Percentiles rank a stretch among this genome's conserved stretches.
phyloP scores from a whole-genome alignment of 2,113 vertebrate genomes.

The Epinephelus fuscoguttatus region DNA sequence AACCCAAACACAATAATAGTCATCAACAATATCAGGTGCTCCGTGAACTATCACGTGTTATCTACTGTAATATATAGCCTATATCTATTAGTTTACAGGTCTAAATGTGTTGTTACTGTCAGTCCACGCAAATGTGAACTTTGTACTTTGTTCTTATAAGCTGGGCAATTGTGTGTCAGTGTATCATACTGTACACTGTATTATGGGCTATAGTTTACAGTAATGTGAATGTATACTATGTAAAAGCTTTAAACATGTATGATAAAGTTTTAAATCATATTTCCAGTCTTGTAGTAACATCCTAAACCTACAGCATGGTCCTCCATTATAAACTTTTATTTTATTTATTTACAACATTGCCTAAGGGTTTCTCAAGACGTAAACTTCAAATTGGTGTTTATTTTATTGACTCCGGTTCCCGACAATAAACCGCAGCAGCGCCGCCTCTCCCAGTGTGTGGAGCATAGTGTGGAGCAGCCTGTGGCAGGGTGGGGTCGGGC shows the following conservation, averaged over 20 bases:
- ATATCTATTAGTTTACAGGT: not conserved
- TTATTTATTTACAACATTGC: not conserved
- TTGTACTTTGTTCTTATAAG: not conserved
- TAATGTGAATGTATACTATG: not conserved
- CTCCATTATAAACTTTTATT: not conserved
- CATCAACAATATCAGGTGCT: not conserved
- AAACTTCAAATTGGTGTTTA: not conserved
- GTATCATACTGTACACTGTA: not conserved
- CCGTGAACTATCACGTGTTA: not conserved
- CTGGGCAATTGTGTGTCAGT: not conserved
- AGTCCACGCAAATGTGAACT: too few relatives aligned
- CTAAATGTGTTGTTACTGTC: not conserved
- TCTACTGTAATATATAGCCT: too few relatives aligned
- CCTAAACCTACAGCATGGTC: not conserved
- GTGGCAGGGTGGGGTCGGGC: conserved; percentile 73
- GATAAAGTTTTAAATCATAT: not conserved
- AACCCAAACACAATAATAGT: not conserved
- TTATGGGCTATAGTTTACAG: not conserved
- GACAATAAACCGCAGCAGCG: not conserved
- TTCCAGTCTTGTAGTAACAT: not conserved
- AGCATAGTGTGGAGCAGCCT: not conserved
- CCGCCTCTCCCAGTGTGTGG: not conserved
- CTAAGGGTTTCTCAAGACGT: not conserved
- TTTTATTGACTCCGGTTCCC: not conserved
- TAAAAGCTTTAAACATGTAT: not conserved